These are phyloP conservation scores for Lepilemur ruficaudatus DNA, from an alignment of 2,797 vertebrate species.

Conservation along the genomic window DNA sequence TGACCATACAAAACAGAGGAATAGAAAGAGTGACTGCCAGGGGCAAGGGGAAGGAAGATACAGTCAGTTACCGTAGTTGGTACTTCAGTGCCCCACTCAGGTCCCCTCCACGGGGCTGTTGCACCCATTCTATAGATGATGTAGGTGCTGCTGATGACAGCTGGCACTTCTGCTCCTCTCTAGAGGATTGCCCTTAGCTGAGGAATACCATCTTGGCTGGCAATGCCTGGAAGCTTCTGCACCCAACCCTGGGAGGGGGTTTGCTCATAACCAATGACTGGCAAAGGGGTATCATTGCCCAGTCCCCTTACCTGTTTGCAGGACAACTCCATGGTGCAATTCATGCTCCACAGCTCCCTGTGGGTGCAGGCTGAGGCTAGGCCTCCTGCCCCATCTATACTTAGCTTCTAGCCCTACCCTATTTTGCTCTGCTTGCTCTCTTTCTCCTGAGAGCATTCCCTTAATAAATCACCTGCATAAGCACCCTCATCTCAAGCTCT, in stretches of 20 bases:
- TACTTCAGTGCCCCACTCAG: neutral
- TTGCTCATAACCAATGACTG: neutral
- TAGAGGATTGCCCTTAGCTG: neutral
- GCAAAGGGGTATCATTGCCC: neutral
- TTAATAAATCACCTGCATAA: neutral
- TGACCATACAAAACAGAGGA: neutral
- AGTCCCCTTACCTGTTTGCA: neutral
- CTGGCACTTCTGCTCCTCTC: neutral
- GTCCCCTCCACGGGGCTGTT: neutral
- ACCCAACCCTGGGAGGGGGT: neutral
- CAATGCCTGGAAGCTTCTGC: neutral
- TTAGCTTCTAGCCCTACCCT: neutral
- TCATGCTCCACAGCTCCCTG: neutral
- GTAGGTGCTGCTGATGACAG: neutral
- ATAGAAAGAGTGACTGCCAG: neutral
- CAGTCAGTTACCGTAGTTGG: neutral
- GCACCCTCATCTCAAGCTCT: neutral
- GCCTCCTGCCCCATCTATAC: rapidly evolving
- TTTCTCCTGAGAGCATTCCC: neutral
- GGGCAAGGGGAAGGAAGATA: neutral
- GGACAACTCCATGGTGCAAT: neutral
- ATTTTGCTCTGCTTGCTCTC: neutral
- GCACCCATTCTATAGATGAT: neutral
- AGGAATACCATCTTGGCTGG: neutral
- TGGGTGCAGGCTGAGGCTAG: neutral